Evolutionary conservation across 2,888 invertebrate genomes (phyloP).

Genomic region (Drosophila gaucha): DNA sequence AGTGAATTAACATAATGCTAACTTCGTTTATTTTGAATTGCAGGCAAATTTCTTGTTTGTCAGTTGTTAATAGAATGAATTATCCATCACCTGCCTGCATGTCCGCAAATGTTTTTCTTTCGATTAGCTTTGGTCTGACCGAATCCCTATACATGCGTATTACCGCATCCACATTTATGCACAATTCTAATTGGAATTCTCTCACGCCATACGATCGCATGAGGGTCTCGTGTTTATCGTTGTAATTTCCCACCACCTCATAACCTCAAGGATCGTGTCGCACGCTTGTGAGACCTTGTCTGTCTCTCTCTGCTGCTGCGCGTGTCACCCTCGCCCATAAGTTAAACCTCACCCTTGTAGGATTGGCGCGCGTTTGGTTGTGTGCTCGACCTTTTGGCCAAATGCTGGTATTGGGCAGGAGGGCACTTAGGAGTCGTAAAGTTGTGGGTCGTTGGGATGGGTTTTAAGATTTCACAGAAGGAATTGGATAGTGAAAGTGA

Average conservation of each 20-base stretch:
- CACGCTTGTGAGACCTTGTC: conserved; percentile 19
- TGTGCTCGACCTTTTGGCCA: conserved; percentile 75
- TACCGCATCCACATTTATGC: neutral
- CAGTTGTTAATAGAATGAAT: neutral
- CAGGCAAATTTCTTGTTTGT: neutral
- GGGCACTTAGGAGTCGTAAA: conserved; percentile 37
- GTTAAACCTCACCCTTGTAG: conserved; percentile 33
- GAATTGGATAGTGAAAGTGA: conserved; percentile 25
- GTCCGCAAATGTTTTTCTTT: conserved; percentile 40
- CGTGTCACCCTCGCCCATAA: conserved; percentile 61
- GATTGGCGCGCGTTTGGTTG: conserved; percentile 36
- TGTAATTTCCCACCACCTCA: conserved; percentile 43
- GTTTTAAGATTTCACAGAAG: conserved; percentile 46
- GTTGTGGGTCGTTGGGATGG: conserved; percentile 42
- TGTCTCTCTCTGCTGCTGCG: conserved; percentile 37
- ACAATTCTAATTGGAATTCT: conserved; percentile 45
- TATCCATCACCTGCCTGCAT: conserved; percentile 51
- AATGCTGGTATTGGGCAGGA: conserved; percentile 66
- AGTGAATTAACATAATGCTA: neutral
- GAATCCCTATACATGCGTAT: conserved; percentile 18
- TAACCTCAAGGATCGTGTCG: conserved; percentile 40
- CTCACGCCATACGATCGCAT: conserved; percentile 71
- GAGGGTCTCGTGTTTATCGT: conserved; percentile 65
- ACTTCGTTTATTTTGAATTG: neutral
- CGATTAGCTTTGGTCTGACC: conserved; percentile 34